Conservation (phyloP, 1,140 invertebrate species). For the Orchesella cincta region DNA sequence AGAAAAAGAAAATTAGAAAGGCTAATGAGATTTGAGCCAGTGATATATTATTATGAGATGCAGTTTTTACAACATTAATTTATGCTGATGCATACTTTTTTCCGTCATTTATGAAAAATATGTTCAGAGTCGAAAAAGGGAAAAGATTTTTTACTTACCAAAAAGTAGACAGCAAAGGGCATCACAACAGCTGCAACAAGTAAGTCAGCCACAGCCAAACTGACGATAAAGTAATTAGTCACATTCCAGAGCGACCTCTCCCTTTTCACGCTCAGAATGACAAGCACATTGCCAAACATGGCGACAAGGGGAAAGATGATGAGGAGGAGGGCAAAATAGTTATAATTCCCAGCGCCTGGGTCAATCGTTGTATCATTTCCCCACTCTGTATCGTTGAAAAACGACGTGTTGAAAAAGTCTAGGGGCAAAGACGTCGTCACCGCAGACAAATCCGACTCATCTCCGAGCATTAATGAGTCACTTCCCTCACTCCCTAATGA, state of each 20-base stretch:
- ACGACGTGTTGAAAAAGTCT: not conserved
- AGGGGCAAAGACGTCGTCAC: not conserved
- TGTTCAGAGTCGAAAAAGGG: not conserved
- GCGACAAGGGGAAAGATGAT: slow-evolving; percentile 90
- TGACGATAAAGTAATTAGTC: slow-evolving; percentile 98
- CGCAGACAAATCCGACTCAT: not conserved
- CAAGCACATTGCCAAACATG: slow-evolving; percentile 93
- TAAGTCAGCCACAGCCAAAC: slow-evolving; percentile 93
- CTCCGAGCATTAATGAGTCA: slow-evolving; percentile 5
- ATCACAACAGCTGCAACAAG: slow-evolving; percentile 95
- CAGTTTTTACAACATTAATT: not conserved
- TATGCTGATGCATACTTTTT: not conserved
- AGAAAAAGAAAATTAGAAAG: too few species aligned
- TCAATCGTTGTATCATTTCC: slow-evolving; percentile 16
- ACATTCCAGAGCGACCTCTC: slow-evolving; percentile 89
- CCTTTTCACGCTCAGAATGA: slow-evolving; percentile 88
- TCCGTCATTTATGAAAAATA: not conserved
- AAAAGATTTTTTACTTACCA: slow-evolving; percentile 68
- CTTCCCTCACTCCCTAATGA: not conserved
- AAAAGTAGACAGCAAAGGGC: slow-evolving; percentile 96
- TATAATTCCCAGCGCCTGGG: slow-evolving; percentile 55
- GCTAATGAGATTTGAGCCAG: too few species aligned
- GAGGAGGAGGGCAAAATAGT: slow-evolving; percentile 82
- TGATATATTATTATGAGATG: not conserved
- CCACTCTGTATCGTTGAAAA: not conserved